These are phyloP conservation scores for Gallinago nigripennis DNA, from an alignment of 2,797 vertebrate species.

Conservation along the genomic window DNA sequence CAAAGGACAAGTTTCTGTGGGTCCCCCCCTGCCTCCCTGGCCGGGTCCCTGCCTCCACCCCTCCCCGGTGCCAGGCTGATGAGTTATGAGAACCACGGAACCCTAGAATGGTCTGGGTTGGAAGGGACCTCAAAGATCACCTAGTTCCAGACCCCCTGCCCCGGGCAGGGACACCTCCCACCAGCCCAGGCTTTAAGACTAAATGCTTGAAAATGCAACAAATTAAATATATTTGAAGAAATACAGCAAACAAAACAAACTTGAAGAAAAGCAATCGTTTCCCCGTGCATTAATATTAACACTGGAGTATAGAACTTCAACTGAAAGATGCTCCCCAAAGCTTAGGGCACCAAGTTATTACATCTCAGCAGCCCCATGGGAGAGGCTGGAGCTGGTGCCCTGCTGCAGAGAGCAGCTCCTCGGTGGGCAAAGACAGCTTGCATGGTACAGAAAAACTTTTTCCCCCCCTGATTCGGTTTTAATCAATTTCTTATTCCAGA, in stretches of 20 bases:
- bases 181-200: not conserved
- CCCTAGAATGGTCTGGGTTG: no score
- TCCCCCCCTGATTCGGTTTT: not conserved
- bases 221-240: not conserved
- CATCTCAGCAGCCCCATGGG: not conserved
- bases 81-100: not conserved
- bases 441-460: not conserved
- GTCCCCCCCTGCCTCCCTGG: not conserved
- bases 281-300: not conserved
- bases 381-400: not conserved
- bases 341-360: fast-evolving
- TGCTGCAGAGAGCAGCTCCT: fast-evolving
- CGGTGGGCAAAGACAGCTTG: not conserved
- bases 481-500: not conserved
- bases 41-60: not conserved
- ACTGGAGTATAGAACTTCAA: not conserved
- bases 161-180: no score
- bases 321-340: not conserved
- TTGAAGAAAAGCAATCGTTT: not conserved
- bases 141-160: no score
- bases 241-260: not conserved
- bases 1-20: not conserved
- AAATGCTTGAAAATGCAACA: not conserved
- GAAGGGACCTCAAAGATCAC: no score
- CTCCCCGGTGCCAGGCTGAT: fast-evolving